These are phyloP conservation scores for Hippolais icterina DNA, from an alignment of 2,113 vertebrate genomes.

Conservation along the genomic window DNA sequence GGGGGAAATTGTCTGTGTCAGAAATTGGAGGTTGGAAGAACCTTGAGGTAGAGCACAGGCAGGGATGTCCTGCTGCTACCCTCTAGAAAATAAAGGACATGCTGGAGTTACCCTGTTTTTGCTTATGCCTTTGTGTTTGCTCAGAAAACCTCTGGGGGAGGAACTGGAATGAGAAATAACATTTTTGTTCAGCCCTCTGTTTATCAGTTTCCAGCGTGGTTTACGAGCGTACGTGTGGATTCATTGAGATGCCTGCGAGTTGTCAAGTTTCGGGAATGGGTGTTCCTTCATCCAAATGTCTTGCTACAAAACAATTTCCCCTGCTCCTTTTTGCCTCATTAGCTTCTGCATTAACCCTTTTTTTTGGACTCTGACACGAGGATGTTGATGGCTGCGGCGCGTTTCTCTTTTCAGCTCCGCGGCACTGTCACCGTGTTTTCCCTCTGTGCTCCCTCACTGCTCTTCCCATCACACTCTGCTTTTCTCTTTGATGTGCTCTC, in stretches of 20 bases:
- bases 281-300: background rate
- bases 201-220: background rate
- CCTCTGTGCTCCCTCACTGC: background rate
- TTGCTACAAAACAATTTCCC: background rate
- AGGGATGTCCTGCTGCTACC: background rate
- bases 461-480: background rate
- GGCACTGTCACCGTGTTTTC: background rate
- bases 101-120: background rate
- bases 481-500: background rate
- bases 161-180: background rate
- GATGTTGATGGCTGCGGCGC: background rate
- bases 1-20: background rate
- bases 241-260: background rate
- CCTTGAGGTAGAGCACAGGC: background rate
- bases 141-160: background rate
- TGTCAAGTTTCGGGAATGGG: background rate
- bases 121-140: background rate
- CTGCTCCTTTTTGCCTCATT: conserved; percentile 37
- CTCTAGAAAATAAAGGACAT: background rate
- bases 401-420: rapidly evolving
- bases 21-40: background rate
- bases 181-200: background rate
- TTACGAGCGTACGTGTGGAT: background rate
- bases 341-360: conserved; percentile 10
- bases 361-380: background rate